Evolutionary conservation across 1,140 invertebrate genomes (phyloP).

Genomic region (Procambarus clarkii): DNA sequence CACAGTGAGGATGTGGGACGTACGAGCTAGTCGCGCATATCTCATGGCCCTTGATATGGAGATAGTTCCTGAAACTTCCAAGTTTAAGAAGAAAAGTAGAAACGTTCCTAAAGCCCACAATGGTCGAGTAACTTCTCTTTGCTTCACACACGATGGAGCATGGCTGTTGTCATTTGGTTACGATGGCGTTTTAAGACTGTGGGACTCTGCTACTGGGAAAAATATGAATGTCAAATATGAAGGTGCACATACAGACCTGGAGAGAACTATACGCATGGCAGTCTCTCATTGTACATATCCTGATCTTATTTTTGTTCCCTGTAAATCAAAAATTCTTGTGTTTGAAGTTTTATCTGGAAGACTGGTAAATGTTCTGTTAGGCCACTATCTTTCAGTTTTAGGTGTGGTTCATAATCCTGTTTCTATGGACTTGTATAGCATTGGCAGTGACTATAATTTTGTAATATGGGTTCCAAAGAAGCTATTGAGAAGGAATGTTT

Average conservation of each 20-base stretch:
- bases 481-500: constrained; percentile 13
- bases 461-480: constrained; percentile 56
- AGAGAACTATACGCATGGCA: constrained; percentile 31
- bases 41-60: constrained; percentile 42
- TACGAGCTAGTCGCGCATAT: constrained; percentile 30
- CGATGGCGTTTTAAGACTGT: constrained; percentile 39
- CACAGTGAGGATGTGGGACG: constrained; percentile 58
- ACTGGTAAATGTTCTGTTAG: constrained; percentile 55
- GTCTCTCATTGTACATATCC: constrained; percentile 46
- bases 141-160: constrained; percentile 55
- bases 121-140: constrained; percentile 41
- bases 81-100: constrained; percentile 32
- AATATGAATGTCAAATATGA: constrained; percentile 50
- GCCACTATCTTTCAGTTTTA: constrained; percentile 44
- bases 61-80: neutral
- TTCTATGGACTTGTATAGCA: constrained; percentile 52
- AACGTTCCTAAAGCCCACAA: constrained; percentile 48
- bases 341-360: constrained; percentile 41
- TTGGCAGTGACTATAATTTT: constrained; percentile 47
- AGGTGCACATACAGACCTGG: constrained; percentile 7
- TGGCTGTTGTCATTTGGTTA: constrained; percentile 59
- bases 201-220: constrained; percentile 43
- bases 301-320: constrained; percentile 53
- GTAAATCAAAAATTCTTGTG: constrained; percentile 30
- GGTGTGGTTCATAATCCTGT: constrained; percentile 54